These are phyloP conservation scores for Drosophila quadrilineata DNA, from an alignment of 1,140 invertebrate species.

Conservation along the genomic window DNA sequence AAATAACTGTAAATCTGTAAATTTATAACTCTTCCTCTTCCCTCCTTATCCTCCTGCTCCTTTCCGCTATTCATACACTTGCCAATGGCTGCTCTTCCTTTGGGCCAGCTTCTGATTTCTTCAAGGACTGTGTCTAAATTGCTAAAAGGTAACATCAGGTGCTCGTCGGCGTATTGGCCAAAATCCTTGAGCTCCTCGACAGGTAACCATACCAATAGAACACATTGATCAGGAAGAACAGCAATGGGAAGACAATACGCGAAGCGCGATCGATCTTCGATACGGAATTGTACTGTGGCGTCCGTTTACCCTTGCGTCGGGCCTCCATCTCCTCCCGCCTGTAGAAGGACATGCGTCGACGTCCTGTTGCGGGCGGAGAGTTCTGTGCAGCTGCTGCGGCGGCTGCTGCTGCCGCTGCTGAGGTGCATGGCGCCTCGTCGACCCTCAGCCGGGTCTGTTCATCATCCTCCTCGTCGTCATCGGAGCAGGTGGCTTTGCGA, in stretches of 20 bases:
- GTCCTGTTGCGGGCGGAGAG: constrained; percentile 45
- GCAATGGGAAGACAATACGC: constrained; percentile 88
- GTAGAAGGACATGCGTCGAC: constrained; percentile 72
- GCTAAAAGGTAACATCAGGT: constrained; percentile 81
- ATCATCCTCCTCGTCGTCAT: constrained; percentile 66
- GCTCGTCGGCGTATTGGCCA: constrained; percentile 70
- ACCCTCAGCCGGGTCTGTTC: constrained; percentile 65
- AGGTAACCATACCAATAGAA: constrained; percentile 91
- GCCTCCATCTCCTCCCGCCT: constrained; percentile 77
- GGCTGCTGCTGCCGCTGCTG: constrained; percentile 49
- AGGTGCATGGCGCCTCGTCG: constrained; percentile 52
- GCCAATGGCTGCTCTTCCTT: constrained; percentile 15
- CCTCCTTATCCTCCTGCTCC: background rate
- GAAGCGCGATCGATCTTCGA: constrained; percentile 90
- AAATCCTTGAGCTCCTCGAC: constrained; percentile 84
- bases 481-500: constrained; percentile 45
- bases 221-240: constrained; percentile 89
- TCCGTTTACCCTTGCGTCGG: constrained; percentile 82
- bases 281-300: constrained; percentile 88
- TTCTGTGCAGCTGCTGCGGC: constrained; percentile 37
- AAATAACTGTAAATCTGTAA: constrained; percentile 44
- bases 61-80: background rate
- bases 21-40: constrained; percentile 1
- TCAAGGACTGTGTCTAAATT: constrained; percentile 80
- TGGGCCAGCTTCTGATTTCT: constrained; percentile 66